A percentile compares a stretch with the other conserved stretches of the same genome.
These are phyloP conservation scores for Microtus oregoni DNA, from an alignment of 2,113 vertebrate genomes.

Conservation along the genomic window DNA sequence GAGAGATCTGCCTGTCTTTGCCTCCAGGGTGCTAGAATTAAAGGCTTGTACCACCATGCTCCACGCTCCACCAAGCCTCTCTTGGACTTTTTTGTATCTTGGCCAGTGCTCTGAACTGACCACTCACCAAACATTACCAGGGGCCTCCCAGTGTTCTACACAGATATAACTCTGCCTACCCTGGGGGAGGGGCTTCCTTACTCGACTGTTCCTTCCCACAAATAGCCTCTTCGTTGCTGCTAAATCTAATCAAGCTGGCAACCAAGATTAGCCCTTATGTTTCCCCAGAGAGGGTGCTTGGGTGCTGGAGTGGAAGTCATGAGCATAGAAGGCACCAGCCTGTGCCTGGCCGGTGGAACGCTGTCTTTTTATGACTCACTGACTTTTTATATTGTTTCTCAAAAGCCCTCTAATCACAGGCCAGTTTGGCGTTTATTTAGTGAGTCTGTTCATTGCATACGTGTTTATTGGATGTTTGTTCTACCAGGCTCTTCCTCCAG, in stretches of 20 bases:
- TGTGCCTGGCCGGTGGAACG: neutral
- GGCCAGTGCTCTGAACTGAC: neutral
- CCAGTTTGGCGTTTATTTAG: neutral
- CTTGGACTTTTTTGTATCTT: neutral
- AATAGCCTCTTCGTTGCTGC: neutral
- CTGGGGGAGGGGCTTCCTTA: neutral
- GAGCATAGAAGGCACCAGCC: neutral
- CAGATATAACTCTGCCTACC: neutral
- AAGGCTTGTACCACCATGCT: neutral
- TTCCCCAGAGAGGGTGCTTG: neutral
- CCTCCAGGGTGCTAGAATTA: neutral
- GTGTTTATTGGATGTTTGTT: neutral
- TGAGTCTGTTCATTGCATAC: slow-evolving; percentile 6
- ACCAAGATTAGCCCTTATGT: neutral
- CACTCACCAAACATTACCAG: neutral
- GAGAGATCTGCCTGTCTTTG: neutral
- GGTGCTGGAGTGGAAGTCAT: neutral
- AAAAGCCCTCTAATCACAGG: neutral
- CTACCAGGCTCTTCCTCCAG: neutral
- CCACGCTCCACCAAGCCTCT: neutral
- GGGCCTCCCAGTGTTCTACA: neutral
- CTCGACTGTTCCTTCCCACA: neutral
- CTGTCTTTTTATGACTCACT: neutral
- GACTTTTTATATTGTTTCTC: neutral
- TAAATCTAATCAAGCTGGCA: neutral